Conservation (phyloP, 2,113 vertebrate species). For the Antechinus flavipes region DNA sequence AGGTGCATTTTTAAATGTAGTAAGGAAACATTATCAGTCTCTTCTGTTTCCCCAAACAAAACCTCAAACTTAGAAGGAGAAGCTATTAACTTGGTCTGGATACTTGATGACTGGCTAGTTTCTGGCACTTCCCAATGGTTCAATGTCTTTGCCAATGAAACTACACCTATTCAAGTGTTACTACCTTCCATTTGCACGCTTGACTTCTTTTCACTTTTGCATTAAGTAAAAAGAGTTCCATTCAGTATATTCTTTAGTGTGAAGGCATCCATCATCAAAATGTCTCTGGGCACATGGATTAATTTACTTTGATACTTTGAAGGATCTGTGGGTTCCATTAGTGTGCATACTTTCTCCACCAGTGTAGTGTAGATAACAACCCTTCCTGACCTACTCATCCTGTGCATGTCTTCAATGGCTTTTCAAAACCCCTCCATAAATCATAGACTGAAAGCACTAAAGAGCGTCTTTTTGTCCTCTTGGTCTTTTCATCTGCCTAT, state of each 20-base stretch:
- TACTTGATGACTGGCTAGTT: background rate
- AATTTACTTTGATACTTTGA: background rate
- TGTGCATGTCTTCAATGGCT: background rate
- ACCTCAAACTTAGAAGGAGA: background rate
- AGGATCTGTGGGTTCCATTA: background rate
- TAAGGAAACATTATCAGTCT: background rate
- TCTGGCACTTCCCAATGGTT: background rate
- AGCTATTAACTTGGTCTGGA: background rate
- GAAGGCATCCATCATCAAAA: background rate
- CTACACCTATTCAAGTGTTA: background rate
- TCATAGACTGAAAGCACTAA: background rate
- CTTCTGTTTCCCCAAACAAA: background rate
- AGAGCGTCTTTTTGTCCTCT: background rate
- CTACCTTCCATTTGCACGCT: background rate
- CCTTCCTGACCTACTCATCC: background rate
- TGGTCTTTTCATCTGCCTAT: background rate
- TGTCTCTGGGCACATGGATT: background rate
- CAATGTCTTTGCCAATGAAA: background rate
- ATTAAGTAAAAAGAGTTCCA: background rate
- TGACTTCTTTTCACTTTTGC: background rate
- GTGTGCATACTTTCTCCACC: background rate
- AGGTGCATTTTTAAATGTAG: background rate
- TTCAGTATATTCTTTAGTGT: background rate
- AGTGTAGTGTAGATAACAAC: background rate
- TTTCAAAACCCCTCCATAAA: background rate